Evolutionary conservation across 2,797 vertebrate species (phyloP), one percentile per base, ranked within the genome.

Genomic region (Lophius americanus): DNA sequence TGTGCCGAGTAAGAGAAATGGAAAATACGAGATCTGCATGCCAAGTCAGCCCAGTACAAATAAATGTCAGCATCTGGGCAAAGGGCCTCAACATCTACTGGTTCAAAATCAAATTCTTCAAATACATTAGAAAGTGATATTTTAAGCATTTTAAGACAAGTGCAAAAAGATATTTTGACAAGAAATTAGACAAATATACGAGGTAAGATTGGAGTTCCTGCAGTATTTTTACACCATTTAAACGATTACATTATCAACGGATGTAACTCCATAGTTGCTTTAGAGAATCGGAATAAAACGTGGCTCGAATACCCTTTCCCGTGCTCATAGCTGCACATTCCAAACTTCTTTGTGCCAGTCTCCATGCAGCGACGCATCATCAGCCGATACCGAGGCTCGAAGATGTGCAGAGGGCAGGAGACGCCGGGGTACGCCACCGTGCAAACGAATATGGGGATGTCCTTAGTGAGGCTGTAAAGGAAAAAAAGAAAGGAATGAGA

Each of bases 321-420:
- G 0, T 92, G 92, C 79, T 97, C 95, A 0, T 94, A 96, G 64
- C 93, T 89, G 89, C 96, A 97, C 96, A 97, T 97, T 85, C 96
- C 96, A 38, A 97, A 97, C 85, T 89, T 95, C 88, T 94, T 96
- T 3, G 96, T 95, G 76, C 96, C 95, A 0, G 94, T 96, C 78
- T 98, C 96, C 91, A 96, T 95, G 88, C 96, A 98, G 42, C 95
- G 93, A 0, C 96, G 95, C 92, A 97, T 95, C 96, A 98, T 97
- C 55, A 98, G 93, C 39, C 96, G 94, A 68, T 97, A 98, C 2
- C 95, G 95, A 2, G 96, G 96, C 83, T 98, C 96, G 0, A 98
- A 98, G 70, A 98, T 86, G 8, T 97, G 96, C 76, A 97, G 92
- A 0, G 95, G 96, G 74, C 96, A 98, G n/a, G 94, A 69, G 0